These are phyloP conservation scores for Crepidodera aurea DNA, from an alignment of 2,888 invertebrate genomes.

Conservation along the genomic window DNA sequence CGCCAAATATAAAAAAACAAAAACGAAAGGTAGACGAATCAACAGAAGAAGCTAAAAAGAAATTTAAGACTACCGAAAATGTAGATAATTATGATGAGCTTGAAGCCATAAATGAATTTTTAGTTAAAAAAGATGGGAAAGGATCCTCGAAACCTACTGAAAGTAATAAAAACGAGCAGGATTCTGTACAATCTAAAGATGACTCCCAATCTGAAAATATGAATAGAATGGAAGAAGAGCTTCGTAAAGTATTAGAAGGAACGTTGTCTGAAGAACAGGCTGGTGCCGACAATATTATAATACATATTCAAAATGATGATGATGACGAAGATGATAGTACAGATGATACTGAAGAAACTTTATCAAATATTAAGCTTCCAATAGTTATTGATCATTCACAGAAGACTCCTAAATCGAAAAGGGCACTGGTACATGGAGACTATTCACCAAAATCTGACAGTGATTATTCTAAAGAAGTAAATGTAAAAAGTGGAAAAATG, in stretches of 20 bases:
- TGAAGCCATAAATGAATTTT: constrained; percentile 20
- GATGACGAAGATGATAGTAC: constrained; percentile 32
- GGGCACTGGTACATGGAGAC: background rate
- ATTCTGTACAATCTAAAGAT: background rate
- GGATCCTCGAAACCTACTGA: background rate
- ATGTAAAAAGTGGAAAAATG: background rate
- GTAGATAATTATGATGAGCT: constrained; percentile 19
- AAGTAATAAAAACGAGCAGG: background rate
- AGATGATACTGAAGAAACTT: constrained; percentile 28
- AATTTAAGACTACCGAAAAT: constrained; percentile 5
- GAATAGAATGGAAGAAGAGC: constrained; percentile 30
- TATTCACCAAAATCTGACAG: background rate
- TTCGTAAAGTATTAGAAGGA: constrained; percentile 41
- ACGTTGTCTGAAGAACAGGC: constrained; percentile 43
- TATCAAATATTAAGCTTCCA: constrained; percentile 29
- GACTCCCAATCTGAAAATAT: constrained; percentile 10
- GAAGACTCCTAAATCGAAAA: background rate
- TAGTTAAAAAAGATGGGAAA: constrained; percentile 7
- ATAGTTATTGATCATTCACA: constrained; percentile 28
- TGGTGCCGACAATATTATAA: constrained; percentile 47
- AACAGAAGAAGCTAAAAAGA: constrained; percentile 8
- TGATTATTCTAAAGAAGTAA: background rate
- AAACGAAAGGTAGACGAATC: constrained; percentile 8
- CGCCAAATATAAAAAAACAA: constrained; percentile 5
- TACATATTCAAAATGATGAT: constrained; percentile 46